Base-by-base conservation (phyloP, 2,797 vertebrate genomes). In the Lepidocolaptes lacrymiger region DNA sequence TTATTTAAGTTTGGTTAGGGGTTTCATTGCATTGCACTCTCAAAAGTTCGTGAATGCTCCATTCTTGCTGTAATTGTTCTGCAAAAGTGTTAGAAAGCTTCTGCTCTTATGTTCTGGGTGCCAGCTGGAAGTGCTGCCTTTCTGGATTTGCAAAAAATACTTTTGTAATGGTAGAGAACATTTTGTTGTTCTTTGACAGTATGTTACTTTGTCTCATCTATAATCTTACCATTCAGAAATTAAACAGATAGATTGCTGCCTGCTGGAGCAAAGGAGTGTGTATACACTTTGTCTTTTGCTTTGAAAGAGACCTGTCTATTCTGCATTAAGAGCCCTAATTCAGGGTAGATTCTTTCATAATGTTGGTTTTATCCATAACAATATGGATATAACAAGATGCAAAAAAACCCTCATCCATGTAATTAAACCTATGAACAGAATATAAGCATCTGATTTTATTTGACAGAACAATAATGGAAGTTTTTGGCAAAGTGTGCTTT, bases 101-200 rank as follows among this genome's bases (percentile, higher is more conserved):
- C 19, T 77, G 68, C 68, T 92, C 32, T 89, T 94, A 59, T 7
- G 12, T 85, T 96, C 43, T 96, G 62, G 71, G 37, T 5, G 34
- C 37, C 82, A 94, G 85, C 82, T 95, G 89, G 81, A 94, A 97
- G 85, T 75, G 34, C 39, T 86, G 68, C 52, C 68, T 77, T 94
- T 93, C 92, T 91, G 63, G 43, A 77, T 89, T 80, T 85, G 27
- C 34, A 93, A 72, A 92, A 94, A 96, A 94, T 92, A 67, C 81
- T 93, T 88, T 51, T 92, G 85, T 95, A 43, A 43, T 91, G 23
- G 34, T 43, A 56, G 44, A 84, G 89, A 92, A 91, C 56, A 22
- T 74, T 77, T 79, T 74, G 41, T 88, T 77, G n/a, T 91, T 80
- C 74, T 82, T 85, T 32, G 36, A 88, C 71, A 84, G 22, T 84